A percentile compares a stretch with the other conserved stretches of the same genome.
Evolutionary conservation across 1,140 invertebrate species (phyloP).

Genomic region (Micrasema longulum): DNA sequence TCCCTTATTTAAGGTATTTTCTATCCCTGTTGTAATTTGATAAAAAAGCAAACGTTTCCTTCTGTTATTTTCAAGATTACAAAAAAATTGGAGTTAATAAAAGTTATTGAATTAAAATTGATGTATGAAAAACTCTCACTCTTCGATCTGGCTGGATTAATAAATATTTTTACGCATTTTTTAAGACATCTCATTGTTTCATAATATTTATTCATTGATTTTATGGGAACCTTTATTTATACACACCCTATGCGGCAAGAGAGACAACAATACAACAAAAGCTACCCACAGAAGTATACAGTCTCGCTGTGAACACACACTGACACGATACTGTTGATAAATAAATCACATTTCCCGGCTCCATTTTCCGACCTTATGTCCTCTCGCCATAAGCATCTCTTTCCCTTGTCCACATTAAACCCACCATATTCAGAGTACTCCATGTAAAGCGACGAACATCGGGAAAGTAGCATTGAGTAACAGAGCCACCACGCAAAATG

Average conservation of each 20-base stretch:
- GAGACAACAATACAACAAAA: slow-evolving; percentile 26
- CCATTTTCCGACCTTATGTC: slow-evolving; percentile 42
- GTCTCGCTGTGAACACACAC: slow-evolving; percentile 22
- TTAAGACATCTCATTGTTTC: too few relatives aligned
- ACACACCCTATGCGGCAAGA: neutral
- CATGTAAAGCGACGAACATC: slow-evolving; percentile 4
- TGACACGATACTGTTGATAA: slow-evolving; percentile 47
- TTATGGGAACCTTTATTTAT: neutral
- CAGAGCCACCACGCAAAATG: neutral
- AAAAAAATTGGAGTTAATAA: too few relatives aligned
- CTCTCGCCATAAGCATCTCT: slow-evolving; percentile 27
- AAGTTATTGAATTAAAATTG: too few relatives aligned
- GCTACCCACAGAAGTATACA: slow-evolving; percentile 28
- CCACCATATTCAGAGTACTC: slow-evolving; percentile 30
- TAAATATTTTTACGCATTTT: too few relatives aligned
- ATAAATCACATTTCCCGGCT: slow-evolving; percentile 53
- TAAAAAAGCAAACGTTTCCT: too few relatives aligned
- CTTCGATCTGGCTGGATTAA: too few relatives aligned
- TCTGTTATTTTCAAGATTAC: too few relatives aligned
- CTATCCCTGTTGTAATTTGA: too few relatives aligned
- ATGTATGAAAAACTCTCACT: too few relatives aligned
- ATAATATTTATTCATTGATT: neutral
- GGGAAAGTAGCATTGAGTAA: too few relatives aligned
- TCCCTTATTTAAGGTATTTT: too few relatives aligned
- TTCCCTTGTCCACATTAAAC: slow-evolving; percentile 28